Evolutionary conservation across 2,888 invertebrate genomes (phyloP), one percentile per base, ranked within the genome.

Genomic region (Drosophila birchii): DNA sequence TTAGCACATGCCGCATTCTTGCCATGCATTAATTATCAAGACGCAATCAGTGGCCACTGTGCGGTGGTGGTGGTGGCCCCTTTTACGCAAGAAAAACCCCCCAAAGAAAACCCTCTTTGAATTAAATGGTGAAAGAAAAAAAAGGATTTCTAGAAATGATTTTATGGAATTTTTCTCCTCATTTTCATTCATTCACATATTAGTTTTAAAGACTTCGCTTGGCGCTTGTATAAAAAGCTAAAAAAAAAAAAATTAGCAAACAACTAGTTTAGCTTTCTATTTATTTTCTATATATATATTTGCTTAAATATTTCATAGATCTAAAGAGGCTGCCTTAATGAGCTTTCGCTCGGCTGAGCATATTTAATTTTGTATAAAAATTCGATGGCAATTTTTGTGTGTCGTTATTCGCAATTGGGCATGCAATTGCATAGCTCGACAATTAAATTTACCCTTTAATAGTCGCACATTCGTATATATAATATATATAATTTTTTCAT

Each of bases 11-110:
- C 63, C 58, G 41, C 90, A 90, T 91, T 89, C 87, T 81, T 86
- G 77, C 75, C 77, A 78, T 79, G 86, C 88, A 89, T 86, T 86
- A 88, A 89, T 90, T 90, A 90, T 90, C 90, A 81, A 78, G 79
- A 72, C 80, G 86, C 84, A 90, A 85, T 80, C 82, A 86, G 67
- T 67, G 67, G 18, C 59, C 56, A 38, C 34, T 39, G 29, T 8
- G 3, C 29, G 1, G 38, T 8, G 11, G 11, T 7, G 3, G 2
- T 18, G 2, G n/a, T 38, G 7, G 34, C 41, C 38, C 36, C 12
- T 18, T n/a, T 18, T 1, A 18, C 3, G 20, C 12, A 34, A 34
- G 36, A 14, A 26, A 49, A 26, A n/a, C n/a, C 3, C 11, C 47
- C n/a, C 6, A 49, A 49, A 32, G 18, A 32, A 51, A 20, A 23